Percentiles rank a stretch among this genome's conserved stretches.
Conservation (phyloP, 2,888 invertebrate species). For the Monopis laevigella region DNA sequence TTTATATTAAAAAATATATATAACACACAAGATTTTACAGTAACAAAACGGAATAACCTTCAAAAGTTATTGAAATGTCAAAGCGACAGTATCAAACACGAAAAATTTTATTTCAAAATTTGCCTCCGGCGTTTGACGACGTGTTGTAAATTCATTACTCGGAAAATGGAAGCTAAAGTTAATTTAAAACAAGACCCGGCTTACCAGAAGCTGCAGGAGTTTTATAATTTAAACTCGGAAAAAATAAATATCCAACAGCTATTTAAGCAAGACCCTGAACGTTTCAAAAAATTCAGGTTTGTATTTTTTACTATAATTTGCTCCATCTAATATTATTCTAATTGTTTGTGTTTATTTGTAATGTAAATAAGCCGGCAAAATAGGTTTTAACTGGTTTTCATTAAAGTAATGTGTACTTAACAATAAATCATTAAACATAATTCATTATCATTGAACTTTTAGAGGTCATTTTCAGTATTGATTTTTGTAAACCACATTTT, state of each 20-base stretch:
- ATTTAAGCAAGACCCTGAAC: conserved; percentile 80
- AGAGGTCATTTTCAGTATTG: conserved; percentile 1
- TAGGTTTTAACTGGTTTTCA: neutral
- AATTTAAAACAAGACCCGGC: conserved; percentile 68
- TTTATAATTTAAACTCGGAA: conserved; percentile 75
- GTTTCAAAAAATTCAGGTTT: conserved; percentile 93
- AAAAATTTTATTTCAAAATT: conserved; percentile 26
- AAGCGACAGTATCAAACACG: conserved; percentile 50
- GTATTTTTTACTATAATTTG: neutral
- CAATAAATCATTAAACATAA: neutral
- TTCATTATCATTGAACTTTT: conserved; percentile 1
- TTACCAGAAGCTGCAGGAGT: conserved; percentile 79
- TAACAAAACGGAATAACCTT: conserved; percentile 47
- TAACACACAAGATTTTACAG: too few species aligned
- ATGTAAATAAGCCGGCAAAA: neutral
- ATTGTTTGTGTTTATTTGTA: neutral
- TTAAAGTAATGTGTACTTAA: neutral
- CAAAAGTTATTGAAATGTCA: conserved; percentile 61
- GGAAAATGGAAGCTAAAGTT: conserved; percentile 53
- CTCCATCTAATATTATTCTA: conserved; percentile 1
- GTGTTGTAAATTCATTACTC: conserved; percentile 13
- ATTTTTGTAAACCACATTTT: too few species aligned
- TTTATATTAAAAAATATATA: too few species aligned
- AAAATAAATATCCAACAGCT: conserved; percentile 84
- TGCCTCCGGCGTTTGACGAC: conserved; percentile 26